Percentiles rank a stretch among this genome's conserved stretches.
Conservation (phyloP, 2,797 vertebrate genomes). For the Acridotheres tristis region DNA sequence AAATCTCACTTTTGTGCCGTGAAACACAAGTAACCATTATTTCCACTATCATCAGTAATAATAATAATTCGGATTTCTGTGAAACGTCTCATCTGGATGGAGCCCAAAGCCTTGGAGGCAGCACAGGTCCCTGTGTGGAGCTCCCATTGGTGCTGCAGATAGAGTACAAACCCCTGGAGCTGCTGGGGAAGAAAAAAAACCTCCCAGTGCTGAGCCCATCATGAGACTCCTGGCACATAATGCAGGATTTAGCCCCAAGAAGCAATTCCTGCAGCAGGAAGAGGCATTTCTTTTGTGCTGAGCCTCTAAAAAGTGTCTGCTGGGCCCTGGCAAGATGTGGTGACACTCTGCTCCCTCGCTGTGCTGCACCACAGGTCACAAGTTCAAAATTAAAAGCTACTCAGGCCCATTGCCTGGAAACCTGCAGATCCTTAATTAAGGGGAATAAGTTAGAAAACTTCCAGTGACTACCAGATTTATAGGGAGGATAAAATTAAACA, state of each 20-base stretch:
- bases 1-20: background rate
- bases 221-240: background rate
- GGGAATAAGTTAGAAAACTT: conserved; percentile 68
- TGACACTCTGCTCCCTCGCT: background rate
- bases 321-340: background rate
- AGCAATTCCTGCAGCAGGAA: background rate
- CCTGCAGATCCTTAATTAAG: conserved; percentile 73
- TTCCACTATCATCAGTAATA: background rate
- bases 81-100: background rate
- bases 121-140: background rate
- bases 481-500: conserved; percentile 78
- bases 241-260: background rate
- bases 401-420: conserved; percentile 36
- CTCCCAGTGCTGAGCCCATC: background rate
- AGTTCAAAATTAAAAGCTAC: conserved; percentile 29
- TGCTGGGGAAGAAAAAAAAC: background rate
- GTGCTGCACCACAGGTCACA: background rate
- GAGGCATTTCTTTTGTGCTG: background rate
- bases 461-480: conserved; percentile 71
- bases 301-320: background rate
- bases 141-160: background rate
- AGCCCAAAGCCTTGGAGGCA: background rate
- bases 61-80: background rate
- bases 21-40: background rate
- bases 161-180: background rate